Evolutionary conservation across 2,113 vertebrate species (phyloP), one percentile per base, ranked within the genome.

Genomic region (Rhombomys opimus): DNA sequence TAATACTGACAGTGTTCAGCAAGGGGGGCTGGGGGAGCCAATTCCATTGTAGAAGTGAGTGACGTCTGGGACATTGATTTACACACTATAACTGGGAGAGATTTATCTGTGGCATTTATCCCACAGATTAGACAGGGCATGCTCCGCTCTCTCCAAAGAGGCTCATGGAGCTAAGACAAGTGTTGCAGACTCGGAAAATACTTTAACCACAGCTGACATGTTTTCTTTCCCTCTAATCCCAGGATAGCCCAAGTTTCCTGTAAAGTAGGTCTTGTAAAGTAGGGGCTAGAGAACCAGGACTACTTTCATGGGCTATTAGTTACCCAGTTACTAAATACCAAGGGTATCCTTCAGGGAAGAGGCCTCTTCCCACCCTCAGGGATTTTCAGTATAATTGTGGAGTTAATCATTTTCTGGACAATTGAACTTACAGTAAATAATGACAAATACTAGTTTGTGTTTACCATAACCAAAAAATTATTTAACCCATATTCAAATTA

Each of bases 21-120:
- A n/a, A n/a, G n/a, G 70, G 3, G n/a, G n/a, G n/a, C 17, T 38
- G 96, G 82, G 91, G 84, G 85, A 3, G 76, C 25, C 57, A 85
- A 63, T 94, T 89, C 82, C 80, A 90, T 2, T 91, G 78, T 41
- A 87, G 93, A 94, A 70, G 3, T 95, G 93, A 97, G 38, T 93
- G 90, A 94, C 78, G 57, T 10, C 73, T 2, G 27, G 50, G 54
- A 97, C 93, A 84, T 17, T 96, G 97, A 97, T 96, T 96, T 96
- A 97, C 25, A 91, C 73, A 70, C 54, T 93, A 30, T 87, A 68
- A 92, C 23, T 23, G 15, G 25, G 57, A 95, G 73, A 87, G 85
- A 96, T 97, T 97, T 97, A 97, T 87, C 70, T 17, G 0, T 27
- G 52, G 67, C 82, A 91, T 96, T 96, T 94, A 86, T 82, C 90